phyloP scores from a whole-genome alignment of 2,888 invertebrate genomes.

The Neoaliturus tenellus region DNA sequence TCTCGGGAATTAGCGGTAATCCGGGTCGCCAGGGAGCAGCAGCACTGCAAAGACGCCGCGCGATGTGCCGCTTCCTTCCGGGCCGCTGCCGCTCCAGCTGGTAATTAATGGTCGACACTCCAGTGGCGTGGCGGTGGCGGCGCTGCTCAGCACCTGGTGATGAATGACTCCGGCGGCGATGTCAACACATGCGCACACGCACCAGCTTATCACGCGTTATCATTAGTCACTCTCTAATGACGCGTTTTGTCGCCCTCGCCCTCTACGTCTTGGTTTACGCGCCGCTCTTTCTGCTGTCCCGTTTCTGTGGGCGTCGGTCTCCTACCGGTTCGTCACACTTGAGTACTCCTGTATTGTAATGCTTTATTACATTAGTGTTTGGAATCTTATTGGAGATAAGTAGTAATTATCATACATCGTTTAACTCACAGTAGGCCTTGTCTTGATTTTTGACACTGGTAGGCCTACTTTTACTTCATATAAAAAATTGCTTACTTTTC shows the following conservation, averaged over 20 bases:
- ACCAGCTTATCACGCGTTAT: background rate
- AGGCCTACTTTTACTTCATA: too few species aligned
- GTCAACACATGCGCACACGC: slow-evolving; percentile 6
- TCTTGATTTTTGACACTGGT: too few species aligned
- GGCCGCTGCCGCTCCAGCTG: background rate
- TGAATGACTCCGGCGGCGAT: background rate
- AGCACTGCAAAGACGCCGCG: slow-evolving; percentile 47
- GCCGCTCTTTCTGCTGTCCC: background rate
- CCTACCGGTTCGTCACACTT: background rate
- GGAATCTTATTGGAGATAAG: too few species aligned
- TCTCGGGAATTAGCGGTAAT: slow-evolving; percentile 47
- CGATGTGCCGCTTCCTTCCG: slow-evolving; percentile 8
- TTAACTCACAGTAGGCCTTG: too few species aligned
- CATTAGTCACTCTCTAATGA: slow-evolving; percentile 32
- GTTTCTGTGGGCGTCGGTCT: background rate
- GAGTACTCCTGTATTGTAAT: background rate
- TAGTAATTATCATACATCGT: too few species aligned
- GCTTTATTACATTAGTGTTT: too few species aligned
- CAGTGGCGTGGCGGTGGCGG: background rate
- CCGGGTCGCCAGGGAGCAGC: slow-evolving; percentile 21
- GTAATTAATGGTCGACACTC: slow-evolving; percentile 12
- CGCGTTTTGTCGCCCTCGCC: background rate
- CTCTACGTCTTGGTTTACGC: background rate
- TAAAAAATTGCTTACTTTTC: too few species aligned
- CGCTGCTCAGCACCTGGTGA: background rate